Percentiles rank a stretch among this genome's conserved stretches.
phyloP scores from a whole-genome alignment of 2,797 vertebrate genomes.

The Tadarida brasiliensis region DNA sequence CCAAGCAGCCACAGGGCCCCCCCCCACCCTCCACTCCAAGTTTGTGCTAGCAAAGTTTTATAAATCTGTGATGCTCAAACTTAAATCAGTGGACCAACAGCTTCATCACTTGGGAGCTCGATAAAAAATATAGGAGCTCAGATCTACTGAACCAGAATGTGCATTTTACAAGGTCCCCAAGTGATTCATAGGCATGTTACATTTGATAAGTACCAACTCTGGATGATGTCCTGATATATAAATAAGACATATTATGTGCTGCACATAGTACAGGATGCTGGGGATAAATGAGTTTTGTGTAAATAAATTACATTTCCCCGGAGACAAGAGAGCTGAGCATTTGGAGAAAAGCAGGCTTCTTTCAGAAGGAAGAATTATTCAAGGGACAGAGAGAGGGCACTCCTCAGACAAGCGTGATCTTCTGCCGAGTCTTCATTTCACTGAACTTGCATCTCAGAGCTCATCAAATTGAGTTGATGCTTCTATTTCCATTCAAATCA shows the following conservation, averaged over 20 bases:
- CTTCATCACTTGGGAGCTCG: background rate
- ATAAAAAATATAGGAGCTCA: background rate
- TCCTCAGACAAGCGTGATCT: background rate
- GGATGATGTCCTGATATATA: background rate
- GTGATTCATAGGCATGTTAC: fast-evolving
- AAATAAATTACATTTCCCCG: background rate
- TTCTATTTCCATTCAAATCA: constrained; percentile 39
- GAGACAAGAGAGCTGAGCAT: background rate
- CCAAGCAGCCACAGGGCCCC: background rate
- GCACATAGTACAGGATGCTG: background rate
- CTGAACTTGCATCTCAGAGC: background rate
- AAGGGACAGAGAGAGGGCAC: background rate
- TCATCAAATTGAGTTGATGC: background rate
- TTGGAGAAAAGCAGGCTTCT: background rate
- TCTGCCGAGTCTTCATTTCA: background rate
- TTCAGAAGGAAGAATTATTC: background rate
- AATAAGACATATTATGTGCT: background rate
- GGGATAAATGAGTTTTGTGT: background rate
- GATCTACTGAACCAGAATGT: background rate
- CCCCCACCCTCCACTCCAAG: fast-evolving
- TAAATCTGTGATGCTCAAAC: background rate
- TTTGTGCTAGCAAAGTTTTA: background rate
- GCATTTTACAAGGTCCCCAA: background rate
- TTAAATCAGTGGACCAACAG: background rate
- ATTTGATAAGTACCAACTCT: background rate